Evolutionary conservation across 2,113 vertebrate species (phyloP), one percentile per base, ranked within the genome.

Genomic region (Helogale parvula): DNA sequence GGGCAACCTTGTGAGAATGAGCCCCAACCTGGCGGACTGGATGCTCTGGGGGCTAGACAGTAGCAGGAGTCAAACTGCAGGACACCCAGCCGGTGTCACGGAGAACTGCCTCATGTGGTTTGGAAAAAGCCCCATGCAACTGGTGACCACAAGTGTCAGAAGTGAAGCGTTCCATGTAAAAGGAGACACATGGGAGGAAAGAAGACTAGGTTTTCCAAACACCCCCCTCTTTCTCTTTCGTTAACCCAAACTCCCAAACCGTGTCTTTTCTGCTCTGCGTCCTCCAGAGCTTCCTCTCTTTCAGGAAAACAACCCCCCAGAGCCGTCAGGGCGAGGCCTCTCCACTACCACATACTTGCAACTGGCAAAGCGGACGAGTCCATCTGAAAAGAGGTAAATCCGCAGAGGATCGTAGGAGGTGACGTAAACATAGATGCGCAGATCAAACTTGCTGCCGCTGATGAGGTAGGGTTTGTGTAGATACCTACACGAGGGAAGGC

Each of bases 401-500:
- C 99, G 98, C 5, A 99, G 99, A 33, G 99, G 99, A 98, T 99
- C 99, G 0, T 99, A 99, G 97, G 99, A 99, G 2, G 99, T 99
- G 98, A 99, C 99, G 0, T 99, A 99, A 97, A 99, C 99, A 15
- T 99, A 99, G 98, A 99, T 99, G 88, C 99, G 99, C 97, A 99
- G 98, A 98, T 99, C 99, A 27, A 99, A 99, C 98, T 99, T 99
- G 99, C 98, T 99, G 76, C 99, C 99, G 0, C 99, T 99, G 98
- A 99, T 99, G 99, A 99, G 99, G 99, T 99, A 99, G 98, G 99
- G 99, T 97, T 99, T 99, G 98, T 99, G 99, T 63, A 99, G 98
- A 66, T 99, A 99, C 88, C 99, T 99, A 98, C 23, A 87, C 15
- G 38, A 71, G 50, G 45, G 94, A 93, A 94, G 60, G 76, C 8